These are phyloP conservation scores for Sebastes vulpes DNA, from an alignment of 2,797 vertebrate genomes.

Conservation along the genomic window DNA sequence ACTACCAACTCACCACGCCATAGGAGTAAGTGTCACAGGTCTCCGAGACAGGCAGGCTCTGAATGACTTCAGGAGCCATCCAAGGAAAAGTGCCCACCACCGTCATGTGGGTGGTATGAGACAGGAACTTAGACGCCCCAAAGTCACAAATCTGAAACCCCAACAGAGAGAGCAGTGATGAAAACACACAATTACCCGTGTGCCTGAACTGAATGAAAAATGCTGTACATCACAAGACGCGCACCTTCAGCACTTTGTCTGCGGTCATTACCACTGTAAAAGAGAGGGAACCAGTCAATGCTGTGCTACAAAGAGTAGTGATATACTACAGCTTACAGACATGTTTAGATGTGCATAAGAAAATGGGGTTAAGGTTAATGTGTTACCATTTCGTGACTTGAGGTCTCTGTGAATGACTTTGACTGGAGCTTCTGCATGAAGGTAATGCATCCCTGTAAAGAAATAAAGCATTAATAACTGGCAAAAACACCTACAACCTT, in stretches of 20 bases:
- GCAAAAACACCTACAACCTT: not conserved
- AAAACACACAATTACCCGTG: not conserved
- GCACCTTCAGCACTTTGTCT: slow-evolving; percentile 95
- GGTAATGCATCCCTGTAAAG: slow-evolving; percentile 94
- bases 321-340: not conserved
- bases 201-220: not conserved
- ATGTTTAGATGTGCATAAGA: not conserved
- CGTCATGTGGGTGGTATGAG: slow-evolving; percentile 97
- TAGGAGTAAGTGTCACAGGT: slow-evolving; percentile 98
- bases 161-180: not conserved
- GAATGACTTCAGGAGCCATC: slow-evolving; percentile 99
- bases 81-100: slow-evolving; percentile 98
- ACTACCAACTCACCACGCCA: slow-evolving; percentile 91
- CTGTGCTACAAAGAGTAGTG: not conserved
- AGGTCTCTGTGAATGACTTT: slow-evolving; percentile 99
- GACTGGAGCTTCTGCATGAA: slow-evolving; percentile 97
- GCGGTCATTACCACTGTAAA: slow-evolving; percentile 94
- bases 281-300: slow-evolving; percentile 29
- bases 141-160: slow-evolving; percentile 94
- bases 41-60: slow-evolving; percentile 96
- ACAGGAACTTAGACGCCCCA: slow-evolving; percentile 95
- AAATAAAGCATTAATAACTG: slow-evolving; percentile 1
- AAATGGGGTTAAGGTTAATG: not conserved
- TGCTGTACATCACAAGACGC: not conserved
- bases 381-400: slow-evolving; percentile 96